Base-by-base conservation (phyloP, 2,888 invertebrate species). In the Limenitis camilla region DNA sequence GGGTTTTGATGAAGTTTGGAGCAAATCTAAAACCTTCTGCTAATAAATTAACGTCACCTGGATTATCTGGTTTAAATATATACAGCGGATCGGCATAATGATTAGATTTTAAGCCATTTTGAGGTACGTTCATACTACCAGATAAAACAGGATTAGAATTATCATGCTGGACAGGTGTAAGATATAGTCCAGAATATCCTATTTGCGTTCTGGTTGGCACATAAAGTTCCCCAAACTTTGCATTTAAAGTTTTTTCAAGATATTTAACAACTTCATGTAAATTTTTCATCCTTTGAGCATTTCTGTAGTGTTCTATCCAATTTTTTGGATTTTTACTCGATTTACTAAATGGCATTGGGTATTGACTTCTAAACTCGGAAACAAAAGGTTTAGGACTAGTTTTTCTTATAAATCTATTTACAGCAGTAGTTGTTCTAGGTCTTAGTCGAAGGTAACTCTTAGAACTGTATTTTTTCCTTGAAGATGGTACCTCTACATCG, bases 11-110 rank as follows among this genome's bases (percentile, higher is more conserved):
- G 10, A n/a, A 30, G 9, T 64, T 52, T 7, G 82, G 81, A n/a
- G 79, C 70, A 63, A 85, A 84, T 57, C 77, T 69, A 5, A 77
- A 74, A 27, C 72, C 71, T 49, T 92, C 90, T 4, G 93, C 93
- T 60, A 94, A 67, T 38, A 93, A 78, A 76, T 94, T 94, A 0
- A 94, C 90, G 51, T 94, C 94, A 33, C 92, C 90, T 0, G 93
- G 93, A 59, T 90, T 91, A 53, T 91, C 90, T 0, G 94, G 94
- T 68, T 93, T 94, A 65, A 89, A 94, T 2, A 88, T 89, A 67
- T 90, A 90, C 58, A 94, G 88, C 11, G 93, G 93, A 69, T 94
- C 93, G 42, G 79, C 72, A 52, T 78, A 72, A 51, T 83, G 81
- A 55, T 81, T 83, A 4, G 66, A 68, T 27, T 72, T 67, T 6